Conservation (phyloP, 1,140 invertebrate species). For the Ganaspis sp. region DNA sequence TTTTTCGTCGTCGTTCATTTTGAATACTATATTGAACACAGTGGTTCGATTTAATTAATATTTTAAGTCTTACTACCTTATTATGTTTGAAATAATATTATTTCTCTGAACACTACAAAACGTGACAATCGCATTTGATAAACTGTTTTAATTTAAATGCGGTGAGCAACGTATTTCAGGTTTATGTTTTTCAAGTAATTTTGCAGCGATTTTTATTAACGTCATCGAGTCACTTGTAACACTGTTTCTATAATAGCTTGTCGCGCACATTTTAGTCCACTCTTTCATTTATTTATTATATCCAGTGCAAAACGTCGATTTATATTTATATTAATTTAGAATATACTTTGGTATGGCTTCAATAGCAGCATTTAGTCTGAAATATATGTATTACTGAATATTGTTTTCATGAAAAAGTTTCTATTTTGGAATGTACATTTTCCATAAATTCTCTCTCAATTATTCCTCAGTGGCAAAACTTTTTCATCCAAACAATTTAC, state of each 20-base stretch:
- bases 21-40: slow-evolving; percentile 57
- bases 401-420: slow-evolving; percentile 42
- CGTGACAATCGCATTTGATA: slow-evolving; percentile 50
- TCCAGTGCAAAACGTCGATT: slow-evolving; percentile 13
- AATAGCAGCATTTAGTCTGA: slow-evolving; percentile 70
- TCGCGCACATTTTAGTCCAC: not conserved
- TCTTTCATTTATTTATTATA: slow-evolving; percentile 32
- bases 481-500: not conserved
- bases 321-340: slow-evolving; percentile 68
- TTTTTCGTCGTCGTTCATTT: slow-evolving; percentile 24
- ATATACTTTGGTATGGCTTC: slow-evolving; percentile 72
- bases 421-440: not conserved
- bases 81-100: slow-evolving; percentile 45
- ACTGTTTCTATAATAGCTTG: slow-evolving; percentile 39
- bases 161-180: slow-evolving; percentile 36
- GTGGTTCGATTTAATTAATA: slow-evolving; percentile 53
- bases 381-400: slow-evolving; percentile 65
- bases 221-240: slow-evolving; percentile 39
- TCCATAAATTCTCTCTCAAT: slow-evolving; percentile 24
- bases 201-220: slow-evolving; percentile 38
- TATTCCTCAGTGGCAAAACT: not conserved
- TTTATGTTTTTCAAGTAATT: slow-evolving; percentile 31
- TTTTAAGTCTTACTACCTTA: slow-evolving; percentile 50
- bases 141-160: slow-evolving; percentile 38
- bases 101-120: slow-evolving; percentile 53